Evolutionary conservation across 2,113 vertebrate species (phyloP).

Genomic region (Lipophrys pholis): DNA sequence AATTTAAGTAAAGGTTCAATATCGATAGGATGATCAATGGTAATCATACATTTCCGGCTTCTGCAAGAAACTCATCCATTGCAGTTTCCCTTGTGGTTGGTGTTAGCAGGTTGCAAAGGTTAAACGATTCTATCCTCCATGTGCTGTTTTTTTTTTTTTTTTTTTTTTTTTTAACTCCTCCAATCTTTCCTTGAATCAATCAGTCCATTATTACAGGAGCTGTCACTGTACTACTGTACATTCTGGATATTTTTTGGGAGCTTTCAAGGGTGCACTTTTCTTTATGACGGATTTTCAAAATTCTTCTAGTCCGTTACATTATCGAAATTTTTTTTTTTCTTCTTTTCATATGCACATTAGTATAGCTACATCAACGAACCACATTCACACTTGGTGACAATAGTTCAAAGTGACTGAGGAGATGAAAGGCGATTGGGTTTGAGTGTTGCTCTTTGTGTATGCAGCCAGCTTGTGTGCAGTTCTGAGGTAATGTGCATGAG

Average conservation of each 20-base stretch:
- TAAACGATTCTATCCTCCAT: slow-evolving; percentile 32
- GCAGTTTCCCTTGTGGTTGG: slow-evolving; percentile 29
- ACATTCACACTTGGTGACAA: slow-evolving; percentile 49
- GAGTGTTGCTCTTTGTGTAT: slow-evolving; percentile 36
- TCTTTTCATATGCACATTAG: slow-evolving; percentile 38
- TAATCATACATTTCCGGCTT: slow-evolving; percentile 56
- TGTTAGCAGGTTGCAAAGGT: slow-evolving; percentile 35
- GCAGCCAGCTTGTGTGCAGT: slow-evolving; percentile 31
- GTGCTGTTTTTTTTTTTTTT: slow-evolving; percentile 23
- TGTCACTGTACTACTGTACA: slow-evolving; percentile 3
- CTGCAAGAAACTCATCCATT: slow-evolving; percentile 34
- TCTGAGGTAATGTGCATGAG: slow-evolving; percentile 33
- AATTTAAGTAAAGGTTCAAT: slow-evolving; percentile 44
- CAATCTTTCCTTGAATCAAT: slow-evolving; percentile 65
- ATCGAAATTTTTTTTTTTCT: slow-evolving; percentile 33
- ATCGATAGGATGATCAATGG: slow-evolving; percentile 62
- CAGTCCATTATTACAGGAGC: slow-evolving; percentile 41
- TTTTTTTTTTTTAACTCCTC: not conserved
- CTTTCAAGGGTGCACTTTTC: slow-evolving; percentile 18
- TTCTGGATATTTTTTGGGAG: not conserved
- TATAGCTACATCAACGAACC: slow-evolving; percentile 37
- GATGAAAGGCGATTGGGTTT: slow-evolving; percentile 56
- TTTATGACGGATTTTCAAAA: slow-evolving; percentile 25
- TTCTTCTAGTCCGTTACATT: slow-evolving; percentile 5
- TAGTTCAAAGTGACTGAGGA: slow-evolving; percentile 65